Evolutionary conservation across 2,113 vertebrate species (phyloP).

Genomic region (Oreochromis tanganicae): DNA sequence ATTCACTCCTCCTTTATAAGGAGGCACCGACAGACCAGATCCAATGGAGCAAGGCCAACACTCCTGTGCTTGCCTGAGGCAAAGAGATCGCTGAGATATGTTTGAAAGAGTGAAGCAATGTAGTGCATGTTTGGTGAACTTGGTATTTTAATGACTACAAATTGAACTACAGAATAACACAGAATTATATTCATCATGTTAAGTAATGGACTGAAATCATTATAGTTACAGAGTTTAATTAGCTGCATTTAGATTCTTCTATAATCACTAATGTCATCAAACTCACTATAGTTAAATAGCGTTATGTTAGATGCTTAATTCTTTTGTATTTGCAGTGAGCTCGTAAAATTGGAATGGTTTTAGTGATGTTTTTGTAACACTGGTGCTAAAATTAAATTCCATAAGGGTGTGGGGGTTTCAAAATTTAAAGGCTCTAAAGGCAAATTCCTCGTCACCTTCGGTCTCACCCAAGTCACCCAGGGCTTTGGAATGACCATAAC

Average conservation of each 20-base stretch:
- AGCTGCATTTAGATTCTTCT: not conserved
- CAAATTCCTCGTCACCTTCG: constrained; percentile 36
- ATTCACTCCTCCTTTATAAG: constrained; percentile 71
- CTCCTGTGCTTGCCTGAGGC: constrained; percentile 37
- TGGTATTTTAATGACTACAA: not conserved
- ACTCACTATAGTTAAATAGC: not conserved
- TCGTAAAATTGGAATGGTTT: not conserved
- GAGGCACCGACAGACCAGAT: constrained; percentile 48
- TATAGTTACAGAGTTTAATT: not conserved
- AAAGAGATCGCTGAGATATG: not conserved
- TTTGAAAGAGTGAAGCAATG: not conserved
- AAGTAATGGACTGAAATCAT: not conserved
- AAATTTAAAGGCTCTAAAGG: constrained; percentile 13
- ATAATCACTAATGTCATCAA: not conserved
- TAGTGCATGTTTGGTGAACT: not conserved
- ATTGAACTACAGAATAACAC: not conserved
- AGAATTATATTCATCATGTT: not conserved
- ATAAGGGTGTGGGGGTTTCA: not conserved
- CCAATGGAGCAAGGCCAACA: constrained; percentile 23
- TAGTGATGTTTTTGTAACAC: not conserved
- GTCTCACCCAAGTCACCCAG: not conserved
- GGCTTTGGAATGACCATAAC: constrained; percentile 21
- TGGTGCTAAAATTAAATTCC: not conserved
- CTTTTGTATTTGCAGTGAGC: not conserved
- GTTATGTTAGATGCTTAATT: not conserved